Evolutionary conservation across 2,797 vertebrate species (phyloP).

Genomic region (Sebastes nivosus): DNA sequence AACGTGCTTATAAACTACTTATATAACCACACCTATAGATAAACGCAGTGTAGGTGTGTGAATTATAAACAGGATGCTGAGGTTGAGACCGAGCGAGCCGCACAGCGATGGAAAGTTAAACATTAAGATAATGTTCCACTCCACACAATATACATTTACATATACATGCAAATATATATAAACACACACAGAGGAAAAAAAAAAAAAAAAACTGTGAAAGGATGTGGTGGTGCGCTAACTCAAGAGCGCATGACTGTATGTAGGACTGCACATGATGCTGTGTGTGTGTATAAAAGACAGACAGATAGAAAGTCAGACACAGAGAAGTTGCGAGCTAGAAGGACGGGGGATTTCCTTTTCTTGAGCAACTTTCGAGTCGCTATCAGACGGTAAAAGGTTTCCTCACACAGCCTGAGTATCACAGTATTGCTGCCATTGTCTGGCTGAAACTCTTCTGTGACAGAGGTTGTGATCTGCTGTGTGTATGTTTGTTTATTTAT

Average conservation of each 20-base stretch:
- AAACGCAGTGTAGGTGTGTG: neutral
- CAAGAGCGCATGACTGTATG: conserved; percentile 52
- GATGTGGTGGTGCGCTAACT: conserved; percentile 64
- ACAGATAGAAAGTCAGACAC: conserved; percentile 21
- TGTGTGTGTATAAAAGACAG: conserved; percentile 21
- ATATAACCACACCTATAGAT: neutral
- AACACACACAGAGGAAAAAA: neutral
- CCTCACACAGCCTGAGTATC: neutral
- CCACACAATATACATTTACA: conserved; percentile 18
- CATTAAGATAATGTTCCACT: conserved; percentile 23
- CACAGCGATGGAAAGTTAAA: conserved; percentile 45
- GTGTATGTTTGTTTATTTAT: neutral
- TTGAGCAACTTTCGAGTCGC: conserved; percentile 22
- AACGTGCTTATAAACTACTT: neutral
- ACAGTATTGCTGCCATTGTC: neutral
- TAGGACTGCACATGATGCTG: conserved; percentile 41
- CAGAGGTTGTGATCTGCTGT: neutral
- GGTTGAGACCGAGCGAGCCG: conserved; percentile 19
- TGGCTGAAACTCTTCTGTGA: neutral
- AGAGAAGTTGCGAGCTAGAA: neutral
- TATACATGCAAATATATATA: conserved; percentile 1
- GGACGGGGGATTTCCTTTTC: conserved; percentile 47
- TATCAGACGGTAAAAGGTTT: conserved; percentile 7
- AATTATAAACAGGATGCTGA: conserved; percentile 43
- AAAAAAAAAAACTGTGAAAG: conserved; percentile 20